These are phyloP conservation scores for Setophaga petechia DNA, from an alignment of 2,113 vertebrate genomes.

Conservation along the genomic window DNA sequence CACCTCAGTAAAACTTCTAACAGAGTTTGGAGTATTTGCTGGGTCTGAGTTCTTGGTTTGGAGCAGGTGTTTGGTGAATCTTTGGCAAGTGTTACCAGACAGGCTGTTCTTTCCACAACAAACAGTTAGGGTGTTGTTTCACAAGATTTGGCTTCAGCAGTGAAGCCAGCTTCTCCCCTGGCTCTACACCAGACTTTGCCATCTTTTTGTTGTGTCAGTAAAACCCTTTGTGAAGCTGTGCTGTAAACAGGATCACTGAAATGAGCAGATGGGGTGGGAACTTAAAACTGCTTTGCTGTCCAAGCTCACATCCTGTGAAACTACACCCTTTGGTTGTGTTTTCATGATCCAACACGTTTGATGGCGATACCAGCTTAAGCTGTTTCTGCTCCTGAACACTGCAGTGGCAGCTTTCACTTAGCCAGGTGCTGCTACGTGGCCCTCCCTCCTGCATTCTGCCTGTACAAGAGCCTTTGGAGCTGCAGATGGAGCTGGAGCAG, in stretches of 20 bases:
- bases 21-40: background rate
- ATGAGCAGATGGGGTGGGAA: slow-evolving; percentile 19
- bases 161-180: background rate
- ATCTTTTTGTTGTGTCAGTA: slow-evolving; percentile 38
- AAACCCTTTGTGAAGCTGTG: slow-evolving; percentile 16
- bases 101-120: background rate
- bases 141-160: background rate
- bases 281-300: slow-evolving; percentile 11
- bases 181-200: background rate
- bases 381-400: background rate
- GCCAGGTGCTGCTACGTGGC: background rate
- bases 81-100: background rate
- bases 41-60: background rate
- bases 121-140: background rate
- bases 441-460: background rate
- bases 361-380: background rate
- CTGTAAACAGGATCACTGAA: background rate
- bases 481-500: background rate
- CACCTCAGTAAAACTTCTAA: background rate
- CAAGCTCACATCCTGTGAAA: background rate
- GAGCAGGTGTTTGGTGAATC: background rate
- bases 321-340: slow-evolving; percentile 26
- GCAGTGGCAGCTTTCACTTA: background rate
- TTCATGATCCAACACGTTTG: slow-evolving; percentile 34
- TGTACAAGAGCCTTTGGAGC: background rate